Percentiles rank a stretch among this genome's conserved stretches.
Evolutionary conservation across 2,113 vertebrate species (phyloP).

Genomic region (Callipepla squamata): DNA sequence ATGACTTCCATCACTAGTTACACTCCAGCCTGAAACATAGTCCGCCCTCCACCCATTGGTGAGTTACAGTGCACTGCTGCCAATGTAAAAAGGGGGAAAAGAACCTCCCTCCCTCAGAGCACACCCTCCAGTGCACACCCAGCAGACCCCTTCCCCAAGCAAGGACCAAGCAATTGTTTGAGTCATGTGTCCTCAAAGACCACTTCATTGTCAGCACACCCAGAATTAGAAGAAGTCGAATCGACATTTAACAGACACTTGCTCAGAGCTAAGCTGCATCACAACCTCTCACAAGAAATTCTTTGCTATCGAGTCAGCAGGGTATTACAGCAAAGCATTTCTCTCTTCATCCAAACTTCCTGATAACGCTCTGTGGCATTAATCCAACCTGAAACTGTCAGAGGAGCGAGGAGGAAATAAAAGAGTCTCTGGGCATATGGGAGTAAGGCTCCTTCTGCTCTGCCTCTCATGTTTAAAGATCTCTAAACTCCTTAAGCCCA

Average conservation of each 20-base stretch:
- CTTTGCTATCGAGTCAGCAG: not conserved
- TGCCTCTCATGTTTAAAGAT: not conserved
- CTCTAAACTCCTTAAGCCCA: not conserved
- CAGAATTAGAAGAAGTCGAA: not conserved
- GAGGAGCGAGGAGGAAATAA: not conserved
- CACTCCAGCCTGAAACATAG: not conserved
- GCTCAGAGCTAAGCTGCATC: not conserved
- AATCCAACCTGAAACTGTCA: not conserved
- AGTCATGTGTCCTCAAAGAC: not conserved
- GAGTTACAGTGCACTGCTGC: rapidly evolving
- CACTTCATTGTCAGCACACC: not conserved
- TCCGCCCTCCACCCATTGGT: not conserved
- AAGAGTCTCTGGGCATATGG: not conserved
- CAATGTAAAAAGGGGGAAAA: rapidly evolving
- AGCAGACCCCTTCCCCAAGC: not conserved
- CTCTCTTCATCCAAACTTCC: not conserved
- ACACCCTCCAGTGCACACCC: rapidly evolving
- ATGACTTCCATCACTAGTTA: not conserved
- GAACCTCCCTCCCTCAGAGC: not conserved
- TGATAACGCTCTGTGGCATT: not conserved
- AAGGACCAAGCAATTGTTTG: not conserved
- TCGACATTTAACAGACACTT: not conserved
- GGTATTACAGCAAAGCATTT: not conserved
- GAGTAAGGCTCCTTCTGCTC: not conserved
- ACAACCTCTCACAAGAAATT: not conserved